These are phyloP conservation scores for Phoebastria nigripes DNA, from an alignment of 2,797 vertebrate species.

Conservation along the genomic window DNA sequence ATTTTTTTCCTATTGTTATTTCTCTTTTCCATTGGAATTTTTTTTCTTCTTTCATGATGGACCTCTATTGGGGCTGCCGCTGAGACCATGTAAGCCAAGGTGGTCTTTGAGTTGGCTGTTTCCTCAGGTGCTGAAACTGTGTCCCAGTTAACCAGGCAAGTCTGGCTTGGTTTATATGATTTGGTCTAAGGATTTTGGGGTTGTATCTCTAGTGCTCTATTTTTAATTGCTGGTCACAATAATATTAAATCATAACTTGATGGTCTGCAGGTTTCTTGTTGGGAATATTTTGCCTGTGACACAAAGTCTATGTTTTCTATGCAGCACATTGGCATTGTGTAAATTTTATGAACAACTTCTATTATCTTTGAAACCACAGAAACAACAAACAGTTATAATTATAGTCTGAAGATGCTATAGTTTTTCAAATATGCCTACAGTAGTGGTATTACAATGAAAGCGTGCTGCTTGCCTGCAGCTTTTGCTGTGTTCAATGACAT, in stretches of 20 bases:
- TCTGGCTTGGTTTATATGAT: conserved; percentile 28
- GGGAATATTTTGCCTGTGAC: conserved; percentile 48
- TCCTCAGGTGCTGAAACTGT: not conserved
- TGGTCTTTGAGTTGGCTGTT: not conserved
- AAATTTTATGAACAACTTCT: conserved; percentile 68
- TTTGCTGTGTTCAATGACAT: conserved; percentile 68
- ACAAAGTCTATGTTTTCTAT: conserved; percentile 44
- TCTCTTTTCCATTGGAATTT: not conserved
- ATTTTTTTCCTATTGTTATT: not conserved
- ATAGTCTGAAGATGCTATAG: conserved; percentile 66
- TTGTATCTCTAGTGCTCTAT: not conserved
- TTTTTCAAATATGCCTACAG: conserved; percentile 69
- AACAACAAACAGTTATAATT: conserved; percentile 73
- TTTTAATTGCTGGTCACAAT: conserved; percentile 37
- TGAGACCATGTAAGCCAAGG: not conserved
- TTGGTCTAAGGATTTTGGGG: not conserved
- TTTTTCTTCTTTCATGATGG: not conserved
- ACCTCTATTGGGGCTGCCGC: not conserved
- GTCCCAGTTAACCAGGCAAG: not conserved
- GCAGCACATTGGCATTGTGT: conserved; percentile 13
- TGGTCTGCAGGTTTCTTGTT: conserved; percentile 38
- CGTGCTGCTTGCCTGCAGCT: conserved; percentile 60
- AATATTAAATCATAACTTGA: conserved; percentile 20
- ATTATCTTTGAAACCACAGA: conserved; percentile 71
- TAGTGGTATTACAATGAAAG: conserved; percentile 59